Conservation (phyloP, 2,888 invertebrate genomes). For the Cerastis leucographa region DNA sequence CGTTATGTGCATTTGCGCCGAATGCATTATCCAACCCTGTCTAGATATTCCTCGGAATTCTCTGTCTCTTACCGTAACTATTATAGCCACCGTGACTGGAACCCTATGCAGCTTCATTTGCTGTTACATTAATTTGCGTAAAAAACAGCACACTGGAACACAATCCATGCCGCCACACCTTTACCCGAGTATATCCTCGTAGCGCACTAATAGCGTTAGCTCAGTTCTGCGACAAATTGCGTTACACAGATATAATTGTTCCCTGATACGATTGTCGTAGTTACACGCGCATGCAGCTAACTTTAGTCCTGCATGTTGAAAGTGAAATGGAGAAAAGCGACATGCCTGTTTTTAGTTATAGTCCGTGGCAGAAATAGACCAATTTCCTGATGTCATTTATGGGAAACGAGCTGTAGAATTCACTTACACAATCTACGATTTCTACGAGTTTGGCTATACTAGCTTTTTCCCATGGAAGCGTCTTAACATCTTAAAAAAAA, state of each 20-base stretch:
- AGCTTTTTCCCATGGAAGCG: neutral
- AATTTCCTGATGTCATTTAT: neutral
- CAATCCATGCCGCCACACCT: neutral
- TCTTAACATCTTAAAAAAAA: neutral
- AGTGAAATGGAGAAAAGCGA: neutral
- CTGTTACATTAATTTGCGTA: too few species aligned
- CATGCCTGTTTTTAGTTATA: neutral
- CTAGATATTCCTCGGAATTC: too few species aligned
- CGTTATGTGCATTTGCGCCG: too few species aligned
- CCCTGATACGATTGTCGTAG: slow-evolving; percentile 34
- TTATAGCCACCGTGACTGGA: neutral
- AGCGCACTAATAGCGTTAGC: slow-evolving; percentile 31
- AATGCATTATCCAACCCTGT: too few species aligned
- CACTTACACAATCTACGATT: neutral
- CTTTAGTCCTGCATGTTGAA: slow-evolving; percentile 14
- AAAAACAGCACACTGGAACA: neutral
- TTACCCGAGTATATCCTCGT: slow-evolving; percentile 11
- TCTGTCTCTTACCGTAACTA: neutral
- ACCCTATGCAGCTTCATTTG: neutral
- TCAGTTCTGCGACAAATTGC: slow-evolving; percentile 29
- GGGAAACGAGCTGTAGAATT: neutral
- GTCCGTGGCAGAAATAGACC: neutral
- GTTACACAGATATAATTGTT: slow-evolving; percentile 50
- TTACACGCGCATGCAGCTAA: slow-evolving; percentile 11
- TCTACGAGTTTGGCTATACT: neutral